Base-by-base conservation (phyloP, 2,797 vertebrate genomes). In the Kryptopterus vitreolus region DNA sequence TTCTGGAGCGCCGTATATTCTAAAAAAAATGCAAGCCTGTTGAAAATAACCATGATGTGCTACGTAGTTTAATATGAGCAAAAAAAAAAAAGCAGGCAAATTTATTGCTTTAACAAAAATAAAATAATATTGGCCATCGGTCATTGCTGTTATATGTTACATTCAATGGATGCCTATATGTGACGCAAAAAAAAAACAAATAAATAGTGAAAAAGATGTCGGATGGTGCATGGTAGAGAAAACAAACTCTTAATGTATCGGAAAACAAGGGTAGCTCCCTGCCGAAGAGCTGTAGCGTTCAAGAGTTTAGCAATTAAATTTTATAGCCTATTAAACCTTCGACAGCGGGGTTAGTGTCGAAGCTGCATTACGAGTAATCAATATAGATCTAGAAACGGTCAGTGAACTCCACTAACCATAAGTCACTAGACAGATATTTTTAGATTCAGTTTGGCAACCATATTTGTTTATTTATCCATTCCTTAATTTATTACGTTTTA, bases 221-320 rank as follows among this genome's bases (percentile, higher is more conserved):
- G 91, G 92, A 90, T 90, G 81, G 76, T 78, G 57, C 91, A 92
- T 90, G 91, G 91, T 93, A 89, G 94, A 93, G 93, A 91, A 93
- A 93, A 94, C 91, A 90, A 91, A 89, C 92, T 88, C 92, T 35
- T 62, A 76, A 93, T 92, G 91, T 93, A 92, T 93, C 92, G 91
- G 93, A 89, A 85, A 81, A 88, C 89, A 86, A 89, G 87, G 89
- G 92, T 92, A 93, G 94, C 93, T 92, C 93, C 90, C 92, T 79
- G 92, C 94, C 94, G 94, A 95, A 95, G 94, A 95, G 93, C 92
- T 94, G 92, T 92, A 94, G 95, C 94, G 93, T 94, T 95, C 93
- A 94, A 94, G 93, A 94, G 94, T 95, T 95, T 92, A 95, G 93
- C 92, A 96, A 95, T 97, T 96, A 96, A 90, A 95, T 95, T 92